Conservation (phyloP, 37 sponge, comb jelly and placozoan species). For the Oscarella lobularis region DNA sequence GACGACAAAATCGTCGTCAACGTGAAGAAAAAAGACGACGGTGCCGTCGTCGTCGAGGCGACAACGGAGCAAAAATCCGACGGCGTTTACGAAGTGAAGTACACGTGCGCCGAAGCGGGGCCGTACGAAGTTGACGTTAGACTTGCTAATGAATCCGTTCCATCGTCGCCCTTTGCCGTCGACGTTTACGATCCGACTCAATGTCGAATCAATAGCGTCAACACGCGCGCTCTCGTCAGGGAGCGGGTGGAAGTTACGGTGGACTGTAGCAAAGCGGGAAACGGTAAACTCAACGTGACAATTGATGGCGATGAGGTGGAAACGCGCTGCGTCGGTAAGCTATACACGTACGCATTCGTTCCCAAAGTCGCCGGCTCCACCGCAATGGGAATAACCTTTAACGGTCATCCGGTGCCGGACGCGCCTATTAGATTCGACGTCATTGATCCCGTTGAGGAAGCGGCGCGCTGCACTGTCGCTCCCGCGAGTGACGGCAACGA, state of each 20-base stretch:
- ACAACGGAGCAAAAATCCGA: conserved; percentile 1
- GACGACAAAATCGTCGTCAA: conserved; percentile 35
- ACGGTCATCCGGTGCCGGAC: neutral
- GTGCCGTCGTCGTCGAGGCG: conserved; percentile 15
- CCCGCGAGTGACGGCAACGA: neutral
- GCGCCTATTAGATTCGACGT: conserved; percentile 19
- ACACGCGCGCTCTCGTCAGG: neutral
- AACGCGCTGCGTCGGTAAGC: too few species aligned
- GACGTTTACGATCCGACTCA: conserved; percentile 5
- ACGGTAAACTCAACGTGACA: neutral
- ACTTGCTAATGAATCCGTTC: conserved; percentile 28
- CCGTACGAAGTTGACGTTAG: conserved; percentile 6
- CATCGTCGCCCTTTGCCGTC: conserved; percentile 39
- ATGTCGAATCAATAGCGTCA: neutral
- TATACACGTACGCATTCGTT: neutral
- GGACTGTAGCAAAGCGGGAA: neutral
- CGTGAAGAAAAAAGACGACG: conserved; percentile 22
- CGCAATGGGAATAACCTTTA: neutral
- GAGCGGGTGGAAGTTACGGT: neutral
- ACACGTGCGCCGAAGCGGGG: conserved; percentile 24
- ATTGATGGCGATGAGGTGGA: neutral
- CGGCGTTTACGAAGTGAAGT: conserved; percentile 19
- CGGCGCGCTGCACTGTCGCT: too few species aligned
- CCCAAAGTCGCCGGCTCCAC: neutral
- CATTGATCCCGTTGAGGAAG: conserved; percentile 13